Conservation (phyloP, 2,797 vertebrate species). For the Potorous gilbertii region DNA sequence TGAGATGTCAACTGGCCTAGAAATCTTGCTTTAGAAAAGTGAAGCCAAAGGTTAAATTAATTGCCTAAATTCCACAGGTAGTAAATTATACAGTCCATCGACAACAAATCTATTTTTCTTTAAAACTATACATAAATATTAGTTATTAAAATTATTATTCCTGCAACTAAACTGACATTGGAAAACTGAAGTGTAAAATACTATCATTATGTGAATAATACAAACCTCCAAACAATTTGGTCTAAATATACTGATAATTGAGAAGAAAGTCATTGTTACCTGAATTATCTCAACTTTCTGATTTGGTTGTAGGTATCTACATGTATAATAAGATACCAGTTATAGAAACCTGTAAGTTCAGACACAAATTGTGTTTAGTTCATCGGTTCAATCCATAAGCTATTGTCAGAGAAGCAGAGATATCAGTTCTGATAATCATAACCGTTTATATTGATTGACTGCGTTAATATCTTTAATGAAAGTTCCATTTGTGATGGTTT, state of each 20-base stretch:
- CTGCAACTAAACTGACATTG: background rate
- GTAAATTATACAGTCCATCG: background rate
- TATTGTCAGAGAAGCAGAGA: conserved; percentile 1
- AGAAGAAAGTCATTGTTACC: background rate
- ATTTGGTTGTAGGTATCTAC: background rate
- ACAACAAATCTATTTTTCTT: background rate
- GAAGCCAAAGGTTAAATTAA: background rate
- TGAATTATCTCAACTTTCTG: background rate
- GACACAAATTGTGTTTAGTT: background rate
- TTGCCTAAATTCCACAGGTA: background rate
- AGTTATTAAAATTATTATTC: background rate
- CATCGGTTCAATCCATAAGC: background rate
- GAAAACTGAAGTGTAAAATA: background rate
- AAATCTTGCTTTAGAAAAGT: background rate
- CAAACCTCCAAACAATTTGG: background rate
- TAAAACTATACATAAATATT: background rate
- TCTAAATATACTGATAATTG: background rate
- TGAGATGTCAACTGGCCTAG: background rate
- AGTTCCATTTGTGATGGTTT: background rate
- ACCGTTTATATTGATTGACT: background rate
- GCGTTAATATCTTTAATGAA: background rate
- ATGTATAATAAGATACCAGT: background rate
- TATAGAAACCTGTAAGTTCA: background rate
- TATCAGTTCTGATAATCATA: background rate
- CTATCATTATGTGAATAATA: background rate